Percentiles rank a stretch among this genome's conserved stretches.
phyloP scores from a whole-genome alignment of 2,797 vertebrate genomes.

The Cyclopterus lumpus region DNA sequence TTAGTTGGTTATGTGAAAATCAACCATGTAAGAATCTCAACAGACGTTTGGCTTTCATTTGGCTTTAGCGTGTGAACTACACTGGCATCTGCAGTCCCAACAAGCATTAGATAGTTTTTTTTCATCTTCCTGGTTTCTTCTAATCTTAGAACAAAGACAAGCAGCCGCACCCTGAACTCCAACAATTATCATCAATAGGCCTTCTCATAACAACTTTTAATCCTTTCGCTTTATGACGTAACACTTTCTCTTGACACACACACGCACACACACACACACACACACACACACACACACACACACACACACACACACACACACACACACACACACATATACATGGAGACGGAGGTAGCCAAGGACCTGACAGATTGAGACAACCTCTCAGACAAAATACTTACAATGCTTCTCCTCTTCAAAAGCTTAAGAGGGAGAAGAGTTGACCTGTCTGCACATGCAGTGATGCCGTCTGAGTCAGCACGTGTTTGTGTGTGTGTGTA shows the following conservation, averaged over 20 bases:
- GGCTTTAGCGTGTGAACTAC: constrained; percentile 4
- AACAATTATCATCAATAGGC: constrained; percentile 3
- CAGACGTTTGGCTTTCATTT: constrained; percentile 1
- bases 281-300: constrained; percentile 9
- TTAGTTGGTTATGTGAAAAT: constrained; percentile 6
- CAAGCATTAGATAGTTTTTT: neutral
- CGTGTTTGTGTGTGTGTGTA: constrained; percentile 8
- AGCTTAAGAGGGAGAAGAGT: neutral
- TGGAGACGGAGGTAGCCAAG: neutral
- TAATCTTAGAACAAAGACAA: constrained; percentile 23
- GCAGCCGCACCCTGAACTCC: constrained; percentile 42
- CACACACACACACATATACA: neutral
- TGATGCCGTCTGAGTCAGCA: constrained; percentile 18
- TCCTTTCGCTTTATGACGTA: constrained; percentile 2
- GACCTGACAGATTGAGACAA: constrained; percentile 42
- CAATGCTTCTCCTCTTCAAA: neutral
- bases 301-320: constrained; percentile 8
- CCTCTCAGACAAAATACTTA: constrained; percentile 37
- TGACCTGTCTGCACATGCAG: constrained; percentile 52
- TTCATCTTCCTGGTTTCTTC: neutral
- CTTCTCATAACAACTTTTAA: constrained; percentile 33
- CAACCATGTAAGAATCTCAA: neutral
- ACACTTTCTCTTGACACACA: constrained; percentile 45
- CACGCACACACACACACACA: neutral
- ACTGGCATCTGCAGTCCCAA: neutral